Evolutionary conservation across 2,113 vertebrate species (phyloP).

Genomic region (Rhinogobius similis): DNA sequence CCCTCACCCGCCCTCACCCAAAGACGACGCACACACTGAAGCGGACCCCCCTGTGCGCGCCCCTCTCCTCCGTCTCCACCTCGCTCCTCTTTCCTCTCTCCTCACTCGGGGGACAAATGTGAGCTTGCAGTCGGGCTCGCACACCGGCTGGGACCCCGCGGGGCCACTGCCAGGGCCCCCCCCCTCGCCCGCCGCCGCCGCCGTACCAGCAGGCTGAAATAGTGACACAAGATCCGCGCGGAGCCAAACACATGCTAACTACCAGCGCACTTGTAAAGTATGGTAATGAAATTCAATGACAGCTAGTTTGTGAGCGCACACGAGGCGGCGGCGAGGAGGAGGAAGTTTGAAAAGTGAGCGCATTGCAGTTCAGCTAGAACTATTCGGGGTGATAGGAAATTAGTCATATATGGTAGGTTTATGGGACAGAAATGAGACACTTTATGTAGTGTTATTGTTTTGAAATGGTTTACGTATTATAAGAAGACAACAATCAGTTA

Average conservation of each 20-base stretch:
- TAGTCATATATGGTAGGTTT: too few species aligned
- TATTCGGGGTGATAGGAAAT: not conserved
- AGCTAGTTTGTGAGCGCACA: slow-evolving; percentile 22
- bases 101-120: slow-evolving; percentile 55
- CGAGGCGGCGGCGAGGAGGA: not conserved
- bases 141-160: slow-evolving; percentile 60
- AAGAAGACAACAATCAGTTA: too few species aligned
- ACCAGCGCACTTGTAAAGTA: slow-evolving; percentile 25
- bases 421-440: too few species aligned
- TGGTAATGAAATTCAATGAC: slow-evolving; percentile 1
- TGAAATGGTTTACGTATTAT: too few species aligned
- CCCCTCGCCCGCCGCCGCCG: slow-evolving; percentile 26
- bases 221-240: slow-evolving; percentile 42
- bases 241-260: slow-evolving; percentile 59
- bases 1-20: not conserved
- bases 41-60: not conserved
- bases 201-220: slow-evolving; percentile 27
- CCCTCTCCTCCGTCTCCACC: slow-evolving; percentile 42
- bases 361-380: not conserved
- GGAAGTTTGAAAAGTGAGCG: not conserved
- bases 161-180: slow-evolving; percentile 62
- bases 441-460: too few species aligned
- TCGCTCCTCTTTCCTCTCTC: slow-evolving; percentile 18
- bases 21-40: not conserved
- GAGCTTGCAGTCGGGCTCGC: slow-evolving; percentile 53